Conservation (phyloP, 2,113 vertebrate genomes). For the Sander lucioperca region DNA sequence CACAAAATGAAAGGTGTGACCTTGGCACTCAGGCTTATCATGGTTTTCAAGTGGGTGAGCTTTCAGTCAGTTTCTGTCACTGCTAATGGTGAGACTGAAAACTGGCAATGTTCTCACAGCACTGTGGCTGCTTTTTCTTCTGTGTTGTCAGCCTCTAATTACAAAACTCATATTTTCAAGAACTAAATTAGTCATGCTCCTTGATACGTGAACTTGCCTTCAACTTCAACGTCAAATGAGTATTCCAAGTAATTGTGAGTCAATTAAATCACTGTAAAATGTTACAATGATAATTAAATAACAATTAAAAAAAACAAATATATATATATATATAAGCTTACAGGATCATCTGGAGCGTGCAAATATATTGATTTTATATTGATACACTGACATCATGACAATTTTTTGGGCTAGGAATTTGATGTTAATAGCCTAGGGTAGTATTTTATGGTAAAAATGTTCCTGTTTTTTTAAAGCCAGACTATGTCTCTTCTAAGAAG, state of each 20-base stretch:
- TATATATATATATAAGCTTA: too few species aligned
- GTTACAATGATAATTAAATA: not conserved
- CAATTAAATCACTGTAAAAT: not conserved
- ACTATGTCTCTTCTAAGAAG: not conserved
- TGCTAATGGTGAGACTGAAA: not conserved
- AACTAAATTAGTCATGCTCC: not conserved
- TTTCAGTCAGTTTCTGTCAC: constrained; percentile 24
- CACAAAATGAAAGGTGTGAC: constrained; percentile 59
- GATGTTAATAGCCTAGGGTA: not conserved
- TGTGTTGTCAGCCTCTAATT: not conserved
- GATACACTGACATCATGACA: not conserved
- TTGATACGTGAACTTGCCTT: not conserved
- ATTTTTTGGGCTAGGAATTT: not conserved
- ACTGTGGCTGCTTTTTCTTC: not conserved
- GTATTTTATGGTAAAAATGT: too few species aligned
- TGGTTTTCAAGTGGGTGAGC: not conserved
- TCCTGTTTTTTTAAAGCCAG: too few species aligned
- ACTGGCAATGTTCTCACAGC: constrained; percentile 38
- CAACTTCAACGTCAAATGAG: constrained; percentile 17
- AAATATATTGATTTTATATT: not conserved
- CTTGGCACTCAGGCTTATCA: constrained; percentile 26
- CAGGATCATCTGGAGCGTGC: not conserved
- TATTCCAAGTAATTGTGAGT: not conserved
- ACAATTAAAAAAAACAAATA: too few species aligned
- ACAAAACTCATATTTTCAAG: not conserved